These are phyloP conservation scores for Crocuta crocuta DNA, from an alignment of 2,113 vertebrate species.

Conservation along the genomic window DNA sequence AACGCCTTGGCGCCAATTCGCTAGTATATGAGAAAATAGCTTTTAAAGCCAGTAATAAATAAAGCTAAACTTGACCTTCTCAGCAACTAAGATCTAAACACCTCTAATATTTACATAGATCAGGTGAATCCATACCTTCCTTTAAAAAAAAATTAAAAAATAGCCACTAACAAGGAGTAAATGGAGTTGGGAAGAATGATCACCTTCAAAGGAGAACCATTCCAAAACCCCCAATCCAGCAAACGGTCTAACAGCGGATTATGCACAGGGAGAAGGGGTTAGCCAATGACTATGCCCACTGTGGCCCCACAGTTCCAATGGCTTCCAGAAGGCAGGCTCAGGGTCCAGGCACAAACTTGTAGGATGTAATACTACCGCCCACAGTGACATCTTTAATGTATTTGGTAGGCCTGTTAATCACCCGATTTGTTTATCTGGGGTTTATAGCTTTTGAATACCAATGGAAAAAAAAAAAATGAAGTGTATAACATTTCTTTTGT, in stretches of 20 bases:
- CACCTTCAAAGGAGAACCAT: not conserved
- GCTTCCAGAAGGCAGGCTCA: not conserved
- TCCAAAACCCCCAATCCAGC: not conserved
- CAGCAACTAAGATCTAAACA: slow-evolving; percentile 37
- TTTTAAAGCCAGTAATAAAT: not conserved
- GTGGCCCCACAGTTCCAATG: not conserved
- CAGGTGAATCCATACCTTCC: not conserved
- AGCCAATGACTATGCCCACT: accelerated
- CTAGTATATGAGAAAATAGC: not conserved
- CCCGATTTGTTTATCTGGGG: not conserved
- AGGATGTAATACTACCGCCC: not conserved
- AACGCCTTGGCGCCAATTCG: not conserved
- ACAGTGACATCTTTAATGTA: not conserved
- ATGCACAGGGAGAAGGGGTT: not conserved
- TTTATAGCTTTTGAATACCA: not conserved
- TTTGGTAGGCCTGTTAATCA: not conserved
- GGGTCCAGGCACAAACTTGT: not conserved
- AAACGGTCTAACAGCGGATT: not conserved
- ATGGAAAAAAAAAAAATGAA: slow-evolving; percentile 18
- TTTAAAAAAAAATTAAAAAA: not conserved
- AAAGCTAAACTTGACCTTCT: not conserved
- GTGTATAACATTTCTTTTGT: not conserved
- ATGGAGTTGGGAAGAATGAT: not conserved
- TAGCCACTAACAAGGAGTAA: not conserved
- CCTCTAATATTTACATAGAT: slow-evolving; percentile 23